A percentile compares a stretch with the other conserved stretches of the same genome.
These are phyloP conservation scores for Oncorhynchus mykiss DNA, from an alignment of 2,113 vertebrate species.

Conservation along the genomic window DNA sequence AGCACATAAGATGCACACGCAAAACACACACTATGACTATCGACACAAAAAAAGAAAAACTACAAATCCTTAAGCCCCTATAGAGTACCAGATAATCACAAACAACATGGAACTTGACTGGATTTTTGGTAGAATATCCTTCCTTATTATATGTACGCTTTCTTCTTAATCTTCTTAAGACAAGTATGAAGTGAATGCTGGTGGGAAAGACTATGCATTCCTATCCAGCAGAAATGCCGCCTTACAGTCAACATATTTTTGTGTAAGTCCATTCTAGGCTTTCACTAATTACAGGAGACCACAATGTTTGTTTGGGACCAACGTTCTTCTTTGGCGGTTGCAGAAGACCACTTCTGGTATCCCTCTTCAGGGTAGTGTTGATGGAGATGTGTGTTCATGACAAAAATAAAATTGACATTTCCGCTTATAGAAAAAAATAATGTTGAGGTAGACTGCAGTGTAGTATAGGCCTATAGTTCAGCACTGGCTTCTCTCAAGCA, in stretches of 20 bases:
- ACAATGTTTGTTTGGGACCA: neutral
- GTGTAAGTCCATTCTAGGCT: neutral
- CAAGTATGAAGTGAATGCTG: neutral
- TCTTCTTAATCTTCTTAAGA: neutral
- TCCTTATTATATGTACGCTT: neutral
- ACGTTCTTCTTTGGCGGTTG: neutral
- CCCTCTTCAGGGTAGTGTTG: conserved; percentile 6
- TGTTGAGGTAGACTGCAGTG: too few species aligned
- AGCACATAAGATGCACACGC: conserved; percentile 3
- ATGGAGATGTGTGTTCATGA: conserved; percentile 11
- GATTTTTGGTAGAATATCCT: neutral
- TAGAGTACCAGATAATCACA: too few species aligned
- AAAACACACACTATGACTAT: neutral
- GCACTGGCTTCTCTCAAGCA: too few species aligned
- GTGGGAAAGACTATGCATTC: neutral
- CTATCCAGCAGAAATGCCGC: neutral
- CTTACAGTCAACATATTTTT: neutral
- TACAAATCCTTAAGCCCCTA: too few species aligned
- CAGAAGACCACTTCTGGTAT: conserved; percentile 10
- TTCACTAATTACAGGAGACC: neutral
- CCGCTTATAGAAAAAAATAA: too few species aligned
- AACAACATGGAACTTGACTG: neutral
- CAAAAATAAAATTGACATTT: conserved; percentile 10
- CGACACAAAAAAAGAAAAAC: too few species aligned
- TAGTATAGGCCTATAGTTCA: too few species aligned